Base-by-base conservation (phyloP, 1,140 invertebrate species). In the Pseudomyrmex sp. region DNA sequence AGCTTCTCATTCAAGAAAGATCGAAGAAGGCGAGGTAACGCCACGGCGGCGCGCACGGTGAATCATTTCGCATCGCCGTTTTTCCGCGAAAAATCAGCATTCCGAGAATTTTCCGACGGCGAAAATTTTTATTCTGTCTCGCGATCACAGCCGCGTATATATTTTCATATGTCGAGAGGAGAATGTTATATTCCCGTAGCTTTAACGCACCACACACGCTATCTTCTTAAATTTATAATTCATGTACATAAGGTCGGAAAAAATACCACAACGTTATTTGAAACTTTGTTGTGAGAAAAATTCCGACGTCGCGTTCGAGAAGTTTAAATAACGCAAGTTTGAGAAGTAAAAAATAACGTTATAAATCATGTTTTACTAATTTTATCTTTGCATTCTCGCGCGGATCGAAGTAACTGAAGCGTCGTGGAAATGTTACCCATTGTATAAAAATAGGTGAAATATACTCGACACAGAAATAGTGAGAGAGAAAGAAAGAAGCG, bases 91-190 rank as follows among this genome's bases (percentile, higher is more conserved):
- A 35, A 56, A 76, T 63, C 52, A 87, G 56, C 23, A 84, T 63
- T 77, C 23, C 10, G 15, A 23, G 58, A 86, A 83, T 86, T 87
- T 83, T 72, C 48, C 18, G 13, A 54, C 56, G 48, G 23, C 44
- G 69, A 68, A 83, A 66, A 83, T 46, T 23, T 83, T 65, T 46
- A 20, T 48, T 15, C 65, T 12, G 15, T 9, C 59, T 52, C 50
- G 65, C 20, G 1, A 26, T 15, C 65, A 20, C 44, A 48, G 5
- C 63, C 23, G 18, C n/a, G 5, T 35, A 63, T 63, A 65, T n/a
- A 26, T 20, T 50, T 48, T 4, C 65, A 0, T 70, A 35, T 68
- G 26, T 10, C 9, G 35, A 9, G 35, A 9, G 44, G 8, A 26
- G 8, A 12, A 5, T 12, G 20, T 58, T 77, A 68, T 15, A 44